A percentile compares a stretch with the other conserved stretches of the same genome.
These are phyloP conservation scores for Trichopoda pennipes DNA, from an alignment of 2,888 invertebrate species.

Conservation along the genomic window DNA sequence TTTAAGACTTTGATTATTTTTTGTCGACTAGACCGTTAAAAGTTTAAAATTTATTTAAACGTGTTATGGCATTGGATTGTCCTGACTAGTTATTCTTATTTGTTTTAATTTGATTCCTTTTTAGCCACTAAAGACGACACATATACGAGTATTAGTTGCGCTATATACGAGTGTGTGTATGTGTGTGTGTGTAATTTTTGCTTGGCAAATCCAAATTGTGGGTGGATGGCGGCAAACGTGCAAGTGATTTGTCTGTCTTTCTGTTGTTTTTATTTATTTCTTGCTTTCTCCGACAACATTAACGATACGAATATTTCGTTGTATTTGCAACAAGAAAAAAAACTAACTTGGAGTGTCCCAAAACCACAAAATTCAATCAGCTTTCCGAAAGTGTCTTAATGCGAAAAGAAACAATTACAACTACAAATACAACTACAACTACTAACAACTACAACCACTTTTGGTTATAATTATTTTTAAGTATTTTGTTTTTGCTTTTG, in stretches of 20 bases:
- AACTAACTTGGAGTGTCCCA: constrained; percentile 43
- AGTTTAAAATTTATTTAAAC: constrained; percentile 71
- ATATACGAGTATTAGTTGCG: constrained; percentile 21
- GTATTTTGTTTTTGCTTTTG: constrained; percentile 35
- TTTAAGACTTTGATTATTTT: constrained; percentile 35
- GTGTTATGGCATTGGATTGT: constrained; percentile 61
- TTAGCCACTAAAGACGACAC: constrained; percentile 48
- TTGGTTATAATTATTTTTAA: constrained; percentile 51
- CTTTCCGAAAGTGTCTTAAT: constrained; percentile 43
- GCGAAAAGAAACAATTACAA: constrained; percentile 20
- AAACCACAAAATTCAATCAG: constrained; percentile 70
- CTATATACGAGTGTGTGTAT: not conserved
- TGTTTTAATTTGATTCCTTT: constrained; percentile 31
- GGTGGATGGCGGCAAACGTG: constrained; percentile 38
- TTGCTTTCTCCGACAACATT: constrained; percentile 19
- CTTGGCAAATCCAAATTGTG: constrained; percentile 58
- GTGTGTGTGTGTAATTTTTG: not conserved
- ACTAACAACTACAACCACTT: constrained; percentile 46
- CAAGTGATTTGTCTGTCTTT: constrained; percentile 16
- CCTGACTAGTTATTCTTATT: constrained; percentile 56
- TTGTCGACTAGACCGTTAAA: constrained; percentile 69
- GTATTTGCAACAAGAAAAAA: constrained; percentile 12
- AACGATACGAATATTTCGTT: constrained; percentile 23
- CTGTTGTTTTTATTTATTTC: constrained; percentile 46
- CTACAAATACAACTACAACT: not conserved